These are phyloP conservation scores for Gymnodraco acuticeps DNA, from an alignment of 2,797 vertebrate species.

Conservation along the genomic window DNA sequence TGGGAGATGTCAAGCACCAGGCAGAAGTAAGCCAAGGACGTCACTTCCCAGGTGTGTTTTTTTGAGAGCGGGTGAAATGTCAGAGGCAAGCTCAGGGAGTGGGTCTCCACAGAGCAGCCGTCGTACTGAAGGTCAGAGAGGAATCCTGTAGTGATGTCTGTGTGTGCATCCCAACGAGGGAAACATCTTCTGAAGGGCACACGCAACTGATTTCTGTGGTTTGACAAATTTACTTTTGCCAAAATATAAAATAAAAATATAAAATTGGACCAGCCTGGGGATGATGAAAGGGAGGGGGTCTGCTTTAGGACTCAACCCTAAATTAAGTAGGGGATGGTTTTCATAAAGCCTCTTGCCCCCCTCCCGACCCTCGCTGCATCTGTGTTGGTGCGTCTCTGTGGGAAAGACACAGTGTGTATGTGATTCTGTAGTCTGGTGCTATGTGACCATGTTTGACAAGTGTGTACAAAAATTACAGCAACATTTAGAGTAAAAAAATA, in stretches of 20 bases:
- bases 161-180: constrained; percentile 57
- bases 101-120: constrained; percentile 78
- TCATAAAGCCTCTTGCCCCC: constrained; percentile 51
- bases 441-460: constrained; percentile 88
- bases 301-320: constrained; percentile 48
- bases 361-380: constrained; percentile 75
- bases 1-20: constrained; percentile 66
- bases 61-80: constrained; percentile 54
- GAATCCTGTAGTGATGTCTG: constrained; percentile 52
- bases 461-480: constrained; percentile 84
- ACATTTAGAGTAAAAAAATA: constrained; percentile 73
- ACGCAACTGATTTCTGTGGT: constrained; percentile 76
- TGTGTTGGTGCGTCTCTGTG: constrained; percentile 87
- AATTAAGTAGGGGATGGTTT: constrained; percentile 41
- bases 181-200: constrained; percentile 48
- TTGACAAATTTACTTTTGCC: constrained; percentile 81
- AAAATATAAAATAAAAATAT: constrained; percentile 68
- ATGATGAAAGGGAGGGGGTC: constrained; percentile 62
- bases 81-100: constrained; percentile 76
- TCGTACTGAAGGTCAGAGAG: constrained; percentile 53
- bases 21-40: constrained; percentile 65
- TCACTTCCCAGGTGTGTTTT: constrained; percentile 48
- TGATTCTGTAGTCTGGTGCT: constrained; percentile 99
- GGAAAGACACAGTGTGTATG: constrained; percentile 91
- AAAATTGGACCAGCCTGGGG: constrained; percentile 72